Conservation (phyloP, 2,113 vertebrate genomes). For the Hypanus sabinus region DNA sequence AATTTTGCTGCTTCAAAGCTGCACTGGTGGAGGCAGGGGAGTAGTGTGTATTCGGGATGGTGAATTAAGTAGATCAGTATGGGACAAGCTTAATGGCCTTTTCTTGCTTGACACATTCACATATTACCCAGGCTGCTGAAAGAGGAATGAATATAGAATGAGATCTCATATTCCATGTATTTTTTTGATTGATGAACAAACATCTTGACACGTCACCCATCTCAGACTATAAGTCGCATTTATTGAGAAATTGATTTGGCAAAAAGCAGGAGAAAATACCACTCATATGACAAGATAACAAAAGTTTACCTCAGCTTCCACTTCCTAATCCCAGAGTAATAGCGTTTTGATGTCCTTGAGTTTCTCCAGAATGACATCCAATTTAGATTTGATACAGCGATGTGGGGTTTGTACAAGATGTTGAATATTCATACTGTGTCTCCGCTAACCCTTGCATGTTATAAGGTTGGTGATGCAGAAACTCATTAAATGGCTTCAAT, state of each 20-base stretch:
- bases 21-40: not conserved
- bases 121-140: not conserved
- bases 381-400: not conserved
- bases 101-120: not conserved
- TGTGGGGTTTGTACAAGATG: not conserved
- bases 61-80: not conserved
- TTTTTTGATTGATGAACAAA: constrained; percentile 1
- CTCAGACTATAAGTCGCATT: not conserved
- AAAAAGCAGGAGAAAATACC: not conserved
- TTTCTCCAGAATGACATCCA: constrained; percentile 1
- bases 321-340: not conserved
- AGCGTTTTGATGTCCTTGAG: not conserved
- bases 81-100: not conserved
- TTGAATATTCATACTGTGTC: constrained; percentile 12
- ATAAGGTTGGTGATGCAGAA: not conserved
- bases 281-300: not conserved
- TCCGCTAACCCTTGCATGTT: constrained; percentile 22
- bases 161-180: not conserved
- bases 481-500: not conserved
- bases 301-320: not conserved
- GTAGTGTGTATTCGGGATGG: no score
- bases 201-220: not conserved
- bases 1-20: not conserved
- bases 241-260: not conserved
- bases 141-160: not conserved